Conservation (phyloP, 1,140 invertebrate species). For the Cheumatopsyche charites region DNA sequence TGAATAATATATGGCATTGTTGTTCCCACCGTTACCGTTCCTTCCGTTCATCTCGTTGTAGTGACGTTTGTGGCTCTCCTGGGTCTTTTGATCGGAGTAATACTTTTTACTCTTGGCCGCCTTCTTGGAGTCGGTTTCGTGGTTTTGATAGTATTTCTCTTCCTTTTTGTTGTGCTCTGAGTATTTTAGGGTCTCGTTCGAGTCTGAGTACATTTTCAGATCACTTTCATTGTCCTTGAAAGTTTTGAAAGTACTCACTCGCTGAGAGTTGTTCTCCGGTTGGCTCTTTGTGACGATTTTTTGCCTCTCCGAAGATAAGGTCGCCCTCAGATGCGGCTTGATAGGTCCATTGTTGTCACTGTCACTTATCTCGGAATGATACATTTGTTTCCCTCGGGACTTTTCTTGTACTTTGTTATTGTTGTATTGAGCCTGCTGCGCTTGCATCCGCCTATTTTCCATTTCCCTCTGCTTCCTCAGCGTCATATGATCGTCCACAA, state of each 20-base stretch:
- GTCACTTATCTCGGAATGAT: conserved; percentile 45
- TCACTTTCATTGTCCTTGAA: conserved; percentile 62
- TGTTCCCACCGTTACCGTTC: conserved; percentile 53
- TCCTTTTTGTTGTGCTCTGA: conserved; percentile 58
- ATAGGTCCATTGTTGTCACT: conserved; percentile 52
- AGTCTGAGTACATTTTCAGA: conserved; percentile 61
- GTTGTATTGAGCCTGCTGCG: conserved; percentile 51
- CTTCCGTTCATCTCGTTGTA: conserved; percentile 59
- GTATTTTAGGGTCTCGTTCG: conserved; percentile 60
- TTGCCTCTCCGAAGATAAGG: conserved; percentile 55
- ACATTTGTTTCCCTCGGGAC: conserved; percentile 35
- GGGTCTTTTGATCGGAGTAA: conserved; percentile 59
- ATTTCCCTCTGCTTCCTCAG: conserved; percentile 65
- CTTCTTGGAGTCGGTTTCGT: conserved; percentile 65
- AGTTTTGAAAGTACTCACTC: conserved; percentile 57
- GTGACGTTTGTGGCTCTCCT: conserved; percentile 60
- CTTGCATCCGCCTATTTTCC: conserved; percentile 57
- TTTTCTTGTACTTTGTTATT: conserved; percentile 50
- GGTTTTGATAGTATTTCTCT: conserved; percentile 64
- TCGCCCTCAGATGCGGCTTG: conserved; percentile 58
- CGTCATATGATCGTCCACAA: conserved; percentile 73
- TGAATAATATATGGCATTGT: conserved; percentile 54
- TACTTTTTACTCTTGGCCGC: conserved; percentile 60
- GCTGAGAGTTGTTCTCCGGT: conserved; percentile 38
- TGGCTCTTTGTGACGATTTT: conserved; percentile 56